A percentile compares a stretch with the other conserved stretches of the same genome.
Conservation (phyloP, 2,113 vertebrate genomes). For the Hippocampus mohnikei region DNA sequence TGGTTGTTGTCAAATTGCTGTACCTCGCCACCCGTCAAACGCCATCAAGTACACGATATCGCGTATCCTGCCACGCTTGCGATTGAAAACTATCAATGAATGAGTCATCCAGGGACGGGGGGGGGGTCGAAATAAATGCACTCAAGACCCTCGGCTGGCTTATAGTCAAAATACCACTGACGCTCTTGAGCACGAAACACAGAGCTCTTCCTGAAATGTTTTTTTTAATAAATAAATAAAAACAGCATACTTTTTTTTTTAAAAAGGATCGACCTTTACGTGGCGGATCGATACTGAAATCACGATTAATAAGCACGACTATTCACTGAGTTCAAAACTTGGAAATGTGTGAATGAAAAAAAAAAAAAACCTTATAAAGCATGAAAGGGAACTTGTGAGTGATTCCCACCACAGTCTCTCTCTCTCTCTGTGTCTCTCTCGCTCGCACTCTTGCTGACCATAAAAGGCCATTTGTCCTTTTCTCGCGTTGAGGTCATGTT, state of each 20-base stretch:
- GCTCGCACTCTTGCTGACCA: slow-evolving; percentile 43
- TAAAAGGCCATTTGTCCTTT: slow-evolving; percentile 60
- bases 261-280: too few relatives aligned
- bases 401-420: background rate
- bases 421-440: background rate
- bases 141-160: slow-evolving; percentile 9
- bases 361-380: background rate
- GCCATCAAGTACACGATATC: background rate
- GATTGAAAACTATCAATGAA: background rate
- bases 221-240: background rate
- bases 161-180: slow-evolving; percentile 41
- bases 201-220: slow-evolving; percentile 16
- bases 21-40: background rate
- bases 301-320: too few relatives aligned
- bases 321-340: too few relatives aligned
- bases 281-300: too few relatives aligned
- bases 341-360: too few relatives aligned
- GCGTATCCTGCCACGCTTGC: background rate
- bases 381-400: slow-evolving; percentile 20
- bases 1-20: background rate
- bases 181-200: slow-evolving; percentile 16
- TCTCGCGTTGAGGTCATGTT: slow-evolving; percentile 33
- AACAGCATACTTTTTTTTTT: too few relatives aligned
- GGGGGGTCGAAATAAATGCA: slow-evolving; percentile 9
- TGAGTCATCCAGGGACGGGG: slow-evolving; percentile 11